These are phyloP conservation scores for Drosophila incognita DNA, from an alignment of 2,888 invertebrate species.

Conservation along the genomic window DNA sequence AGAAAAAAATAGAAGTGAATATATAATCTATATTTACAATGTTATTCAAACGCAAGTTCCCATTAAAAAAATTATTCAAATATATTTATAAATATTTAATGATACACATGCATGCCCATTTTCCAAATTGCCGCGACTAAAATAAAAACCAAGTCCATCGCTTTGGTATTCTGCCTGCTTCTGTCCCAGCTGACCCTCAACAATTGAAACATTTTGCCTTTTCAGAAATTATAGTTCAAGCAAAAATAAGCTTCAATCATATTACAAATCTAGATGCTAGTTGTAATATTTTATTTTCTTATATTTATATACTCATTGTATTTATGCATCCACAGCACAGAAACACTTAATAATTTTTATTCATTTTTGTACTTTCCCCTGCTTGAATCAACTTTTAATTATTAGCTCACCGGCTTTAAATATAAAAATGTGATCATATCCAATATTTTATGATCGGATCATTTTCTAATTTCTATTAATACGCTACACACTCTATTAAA, in stretches of 20 bases:
- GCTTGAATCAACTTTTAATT: background rate
- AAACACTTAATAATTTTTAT: background rate
- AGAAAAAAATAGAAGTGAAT: background rate
- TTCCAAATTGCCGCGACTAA: background rate
- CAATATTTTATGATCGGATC: background rate
- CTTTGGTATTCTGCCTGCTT: background rate
- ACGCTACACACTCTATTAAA: background rate
- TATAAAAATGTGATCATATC: slow-evolving; percentile 2
- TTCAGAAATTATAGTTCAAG: background rate
- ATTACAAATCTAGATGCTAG: background rate
- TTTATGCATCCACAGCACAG: background rate
- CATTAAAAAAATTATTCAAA: accelerated
- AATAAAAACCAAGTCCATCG: background rate
- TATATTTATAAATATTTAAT: background rate
- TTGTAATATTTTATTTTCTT: background rate
- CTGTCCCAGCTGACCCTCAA: background rate
- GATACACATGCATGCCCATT: background rate
- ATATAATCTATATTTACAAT: background rate
- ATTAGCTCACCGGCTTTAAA: slow-evolving; percentile 13
- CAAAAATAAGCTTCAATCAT: background rate
- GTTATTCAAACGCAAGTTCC: background rate
- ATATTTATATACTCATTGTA: background rate
- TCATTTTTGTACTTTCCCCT: background rate
- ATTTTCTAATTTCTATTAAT: background rate
- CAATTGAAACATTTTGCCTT: background rate